Base-by-base conservation (phyloP, 2,888 invertebrate genomes). In the Salpingus planirostris region DNA sequence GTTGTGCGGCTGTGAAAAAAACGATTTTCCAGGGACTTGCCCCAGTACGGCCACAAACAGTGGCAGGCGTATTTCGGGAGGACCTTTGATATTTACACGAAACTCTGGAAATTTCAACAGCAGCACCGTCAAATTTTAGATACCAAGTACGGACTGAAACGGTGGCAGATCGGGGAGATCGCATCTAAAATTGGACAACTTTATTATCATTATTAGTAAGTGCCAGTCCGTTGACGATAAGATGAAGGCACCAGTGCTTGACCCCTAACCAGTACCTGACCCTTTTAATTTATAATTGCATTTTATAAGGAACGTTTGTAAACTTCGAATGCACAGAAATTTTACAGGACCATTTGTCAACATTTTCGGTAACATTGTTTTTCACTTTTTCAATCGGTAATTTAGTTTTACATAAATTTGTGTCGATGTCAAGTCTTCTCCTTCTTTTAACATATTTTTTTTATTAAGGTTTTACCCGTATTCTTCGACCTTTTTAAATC, bases 91-190 rank as follows among this genome's bases (percentile, higher is more conserved):
- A 88, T 95, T 36, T 96, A 93, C 69, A 93, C 95, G 15, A 91
- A 91, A 66, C 70, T 96, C 36, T 96, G 96, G 96, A 95, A 95
- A 67, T 96, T 91, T 64, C 96, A 96, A 66, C 95, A 96, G 62
- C 91, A 92, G 62, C 92, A 96, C 67, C 79, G 93, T 67, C 78
- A 80, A 64, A 75, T 91, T 41, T 71, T 96, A 49, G 93, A 96
- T 64, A 78, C 78, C 42, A 91, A 92, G 66, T 96, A 95, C 66
- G 92, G 91, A 15, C 71, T 96, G 52, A 95, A 96, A 60, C 70
- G 96, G 50, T 96, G 96, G 95, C 96, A 96, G 68, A 95, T 96
- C 52, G 96, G 96, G 31, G 96, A 96, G 69, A 93, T 96, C 46
- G 96, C 95, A 27, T 95, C 93, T 31, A 96, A 96, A 73, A 96